A percentile compares a stretch with the other conserved stretches of the same genome.
phyloP scores from a whole-genome alignment of 2,888 invertebrate species.

The Pachymerium ferrugineum region DNA sequence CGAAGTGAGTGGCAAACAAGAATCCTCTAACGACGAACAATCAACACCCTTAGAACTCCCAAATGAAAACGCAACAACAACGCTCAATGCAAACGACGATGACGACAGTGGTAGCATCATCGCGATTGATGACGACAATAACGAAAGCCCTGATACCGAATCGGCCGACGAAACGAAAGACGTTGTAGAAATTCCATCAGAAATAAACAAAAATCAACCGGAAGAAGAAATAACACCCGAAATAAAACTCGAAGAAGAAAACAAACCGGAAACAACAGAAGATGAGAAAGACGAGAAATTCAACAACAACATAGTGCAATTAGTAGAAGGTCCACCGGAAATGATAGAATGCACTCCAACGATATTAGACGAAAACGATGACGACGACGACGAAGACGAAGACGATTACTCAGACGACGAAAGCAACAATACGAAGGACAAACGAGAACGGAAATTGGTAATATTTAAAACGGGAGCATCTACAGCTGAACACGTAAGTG shows the following conservation, averaged over 20 bases:
- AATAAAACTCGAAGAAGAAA: not conserved
- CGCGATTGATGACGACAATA: too few species aligned
- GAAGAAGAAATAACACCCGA: not conserved
- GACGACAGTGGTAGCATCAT: too few species aligned
- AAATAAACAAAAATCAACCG: not conserved
- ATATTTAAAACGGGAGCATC: not conserved
- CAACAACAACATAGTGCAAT: not conserved
- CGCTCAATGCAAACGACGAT: too few species aligned
- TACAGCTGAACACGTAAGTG: too few species aligned
- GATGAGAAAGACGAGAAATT: not conserved
- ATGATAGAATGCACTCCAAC: constrained; percentile 4
- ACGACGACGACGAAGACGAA: not conserved
- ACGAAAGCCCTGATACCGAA: not conserved
- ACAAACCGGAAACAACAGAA: not conserved
- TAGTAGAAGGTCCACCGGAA: not conserved
- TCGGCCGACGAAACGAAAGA: not conserved
- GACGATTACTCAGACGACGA: not conserved
- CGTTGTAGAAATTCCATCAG: not conserved
- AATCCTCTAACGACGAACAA: not conserved
- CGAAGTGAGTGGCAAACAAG: not conserved
- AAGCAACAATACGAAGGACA: too few species aligned
- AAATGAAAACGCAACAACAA: too few species aligned
- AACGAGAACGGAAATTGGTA: not conserved
- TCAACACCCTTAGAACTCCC: too few species aligned
- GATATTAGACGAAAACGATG: not conserved